Base-by-base conservation (phyloP, 2,113 vertebrate genomes). In the Podocnemis expansa region DNA sequence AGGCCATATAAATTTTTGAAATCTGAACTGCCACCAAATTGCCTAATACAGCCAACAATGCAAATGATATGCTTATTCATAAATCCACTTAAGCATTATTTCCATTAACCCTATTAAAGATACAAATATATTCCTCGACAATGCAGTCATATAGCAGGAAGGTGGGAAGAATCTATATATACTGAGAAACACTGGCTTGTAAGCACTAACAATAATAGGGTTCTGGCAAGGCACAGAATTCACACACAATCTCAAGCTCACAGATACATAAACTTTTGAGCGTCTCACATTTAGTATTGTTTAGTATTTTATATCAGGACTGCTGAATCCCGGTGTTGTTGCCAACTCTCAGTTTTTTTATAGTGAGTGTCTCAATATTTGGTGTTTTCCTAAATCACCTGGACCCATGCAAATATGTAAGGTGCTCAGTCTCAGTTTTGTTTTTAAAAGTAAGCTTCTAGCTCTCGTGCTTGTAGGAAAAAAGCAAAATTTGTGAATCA, bases 231-330 rank as follows among this genome's bases (percentile, higher is more conserved):
- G 38, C 73, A 56, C 60, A 9, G 11, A 88, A 52, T 52, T 52
- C 51, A 52, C 51, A 52, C 16, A 52, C 14, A 52, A 52, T 52
- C 14, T 52, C 14, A 52, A 52, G 17, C 51, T 52, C 14, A 63
- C 56, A 8, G 14, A 88, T 51, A 52, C 49, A 78, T 1, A 63
- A 10, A 47, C 63, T 89, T 88, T 63, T 14, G 54, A 10, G 8
- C 25, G 80, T 84, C 5, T 54, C 93, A 12, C 0, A 0, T 63
- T 24, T 25, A 56, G 79, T 70, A 67, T 21, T 73, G 0, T 73
- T 16, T 79, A 45, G 78, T 92, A 84, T 45, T n/a, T 88, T 49
- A 81, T 3, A 81, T 70, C 51, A 21, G 5, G 67, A 81, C 4
- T n/a, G 14, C 60, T 73, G 54, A 14, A 80, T 4, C 14, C 14